Percentiles rank a stretch among this genome's conserved stretches.
Conservation (phyloP, 1,140 invertebrate genomes). For the Ceratosolen solmsi region DNA sequence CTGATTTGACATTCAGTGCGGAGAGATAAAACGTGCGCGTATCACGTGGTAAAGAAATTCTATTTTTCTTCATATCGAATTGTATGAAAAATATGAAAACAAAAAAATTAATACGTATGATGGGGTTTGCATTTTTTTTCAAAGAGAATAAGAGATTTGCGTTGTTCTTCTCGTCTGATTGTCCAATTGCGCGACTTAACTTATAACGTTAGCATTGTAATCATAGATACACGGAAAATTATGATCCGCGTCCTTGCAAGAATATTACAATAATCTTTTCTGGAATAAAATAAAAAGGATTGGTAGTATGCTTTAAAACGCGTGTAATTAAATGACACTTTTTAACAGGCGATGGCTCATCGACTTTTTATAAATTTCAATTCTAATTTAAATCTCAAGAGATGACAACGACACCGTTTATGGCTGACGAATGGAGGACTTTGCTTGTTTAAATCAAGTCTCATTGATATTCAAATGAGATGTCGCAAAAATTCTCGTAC, state of each 20-base stretch:
- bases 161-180: neutral
- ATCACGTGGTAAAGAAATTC: neutral
- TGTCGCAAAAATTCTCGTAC: too few species aligned
- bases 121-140: neutral
- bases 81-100: too few species aligned
- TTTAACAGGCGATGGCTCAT: neutral
- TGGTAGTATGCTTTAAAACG: neutral
- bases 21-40: neutral
- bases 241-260: too few species aligned
- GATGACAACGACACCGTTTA: too few species aligned
- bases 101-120: too few species aligned
- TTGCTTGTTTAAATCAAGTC: neutral
- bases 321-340: neutral
- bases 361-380: constrained; percentile 3
- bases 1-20: constrained; percentile 39
- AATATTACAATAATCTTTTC: too few species aligned
- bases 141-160: neutral
- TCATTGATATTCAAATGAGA: too few species aligned
- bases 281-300: neutral
- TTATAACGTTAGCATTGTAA: too few species aligned
- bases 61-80: neutral
- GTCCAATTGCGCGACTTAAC: too few species aligned
- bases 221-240: too few species aligned
- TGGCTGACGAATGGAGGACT: neutral
- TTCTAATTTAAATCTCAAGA: neutral